Evolutionary conservation across 92 coral and sea anemone species (phyloP).

Genomic region (Montipora capitata): DNA sequence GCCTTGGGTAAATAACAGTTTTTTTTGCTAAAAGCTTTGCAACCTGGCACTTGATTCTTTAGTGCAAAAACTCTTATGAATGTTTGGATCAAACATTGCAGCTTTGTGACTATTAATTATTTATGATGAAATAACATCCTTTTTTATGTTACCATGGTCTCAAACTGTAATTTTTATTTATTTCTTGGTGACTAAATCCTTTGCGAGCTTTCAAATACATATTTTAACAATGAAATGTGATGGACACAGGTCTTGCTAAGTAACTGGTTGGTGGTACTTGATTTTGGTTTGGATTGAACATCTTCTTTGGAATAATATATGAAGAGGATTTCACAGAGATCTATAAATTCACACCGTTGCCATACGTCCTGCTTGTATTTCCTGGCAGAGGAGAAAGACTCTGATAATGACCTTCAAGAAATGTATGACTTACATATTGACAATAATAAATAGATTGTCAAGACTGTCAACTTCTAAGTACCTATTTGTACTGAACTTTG

Average conservation of each 20-base stretch:
- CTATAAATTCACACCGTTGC: conserved; percentile 67
- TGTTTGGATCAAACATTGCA: neutral
- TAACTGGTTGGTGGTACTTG: neutral
- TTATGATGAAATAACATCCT: conserved; percentile 65
- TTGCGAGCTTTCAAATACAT: conserved; percentile 42
- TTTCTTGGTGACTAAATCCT: conserved; percentile 24
- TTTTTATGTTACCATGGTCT: conserved; percentile 87
- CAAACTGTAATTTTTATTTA: conserved; percentile 56
- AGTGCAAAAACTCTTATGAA: neutral
- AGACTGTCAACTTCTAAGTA: neutral
- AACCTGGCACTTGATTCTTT: conserved; percentile 14
- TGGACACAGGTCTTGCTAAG: neutral
- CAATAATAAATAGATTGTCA: neutral
- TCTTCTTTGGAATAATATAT: conserved; percentile 60
- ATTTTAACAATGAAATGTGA: neutral
- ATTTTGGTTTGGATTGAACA: neutral
- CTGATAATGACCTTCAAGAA: conserved; percentile 55
- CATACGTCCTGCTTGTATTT: conserved; percentile 84
- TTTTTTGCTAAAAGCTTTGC: conserved; percentile 6
- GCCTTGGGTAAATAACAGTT: neutral
- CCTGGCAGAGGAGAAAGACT: conserved; percentile 80
- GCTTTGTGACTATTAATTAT: conserved; percentile 64
- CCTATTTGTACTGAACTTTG: neutral
- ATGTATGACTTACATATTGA: conserved; percentile 47
- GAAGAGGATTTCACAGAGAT: conserved; percentile 78